Base-by-base conservation (phyloP, 2,797 vertebrate species). In the Melanotaenia trifasciata region DNA sequence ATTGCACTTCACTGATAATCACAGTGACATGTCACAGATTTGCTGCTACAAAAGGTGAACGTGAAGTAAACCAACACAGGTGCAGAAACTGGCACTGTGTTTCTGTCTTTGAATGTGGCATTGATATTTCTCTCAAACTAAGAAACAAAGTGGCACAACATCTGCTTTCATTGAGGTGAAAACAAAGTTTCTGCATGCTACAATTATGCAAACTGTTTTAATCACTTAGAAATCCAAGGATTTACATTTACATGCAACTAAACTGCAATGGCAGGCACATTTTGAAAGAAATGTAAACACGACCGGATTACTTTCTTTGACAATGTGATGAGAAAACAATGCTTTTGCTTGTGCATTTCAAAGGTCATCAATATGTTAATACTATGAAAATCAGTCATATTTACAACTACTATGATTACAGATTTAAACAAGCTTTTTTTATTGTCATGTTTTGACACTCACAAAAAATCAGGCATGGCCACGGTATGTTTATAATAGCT, bases 1-100 rank as follows among this genome's bases (percentile, higher is more conserved):
- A 69, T 73, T 85, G 84, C 81, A 87, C 77, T 80, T 63, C 70
- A 80, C 62, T 71, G 79, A 83, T 70, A 76, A 87, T 88, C 79
- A 83, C 50, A 65, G 67, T 53, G 73, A 83, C 72, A 67, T 38
- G 64, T 80, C 74, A 76, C 66, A 51, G 51, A 77, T 82, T 74
- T 61, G 35, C 16, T 2, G 76, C 63, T 72, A 24, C 57, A 54
- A 50, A 50, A 76, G 64, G 66, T 82, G 66, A 83, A 71, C 72
- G 58, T 1, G 56, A 68, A 72, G 65, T 70, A 76, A 88, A 76
- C 67, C 45, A 72, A 67, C 67, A 64, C 54, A 59, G 67, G 72
- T 73, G 73, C 61, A 70, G 36, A 58, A 68, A 69, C 45, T 65
- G 72, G 26, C 71, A 32, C 36, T 18, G 3, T 63, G 54, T 33